Evolutionary conservation across 2,113 vertebrate species (phyloP).

Genomic region (Noctilio leporinus): DNA sequence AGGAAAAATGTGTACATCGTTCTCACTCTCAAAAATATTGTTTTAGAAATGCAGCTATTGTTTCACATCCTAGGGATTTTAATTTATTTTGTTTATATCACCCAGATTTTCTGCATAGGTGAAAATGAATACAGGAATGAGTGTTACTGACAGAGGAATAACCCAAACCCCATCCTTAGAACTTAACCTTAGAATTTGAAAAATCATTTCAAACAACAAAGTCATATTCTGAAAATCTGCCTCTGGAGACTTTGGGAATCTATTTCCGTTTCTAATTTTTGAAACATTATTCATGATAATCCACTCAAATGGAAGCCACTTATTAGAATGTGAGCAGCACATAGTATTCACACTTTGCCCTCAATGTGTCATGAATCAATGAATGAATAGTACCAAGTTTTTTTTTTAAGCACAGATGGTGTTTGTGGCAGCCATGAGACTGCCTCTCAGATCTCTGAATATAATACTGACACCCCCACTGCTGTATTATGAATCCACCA

Average conservation of each 20-base stretch:
- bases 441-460: neutral
- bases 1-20: neutral
- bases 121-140: neutral
- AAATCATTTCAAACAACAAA: slow-evolving; percentile 30
- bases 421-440: neutral
- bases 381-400: neutral
- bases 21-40: neutral
- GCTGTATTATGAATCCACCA: neutral
- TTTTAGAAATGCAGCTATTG: neutral
- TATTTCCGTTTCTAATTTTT: slow-evolving; percentile 16
- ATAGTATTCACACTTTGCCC: neutral
- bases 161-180: neutral
- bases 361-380: neutral
- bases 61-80: neutral
- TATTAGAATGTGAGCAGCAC: neutral
- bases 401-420: slow-evolving; percentile 37
- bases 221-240: neutral
- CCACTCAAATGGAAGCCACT: neutral
- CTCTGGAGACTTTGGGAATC: neutral
- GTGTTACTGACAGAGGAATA: neutral
- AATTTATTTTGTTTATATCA: neutral
- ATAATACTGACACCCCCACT: neutral
- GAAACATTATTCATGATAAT: neutral
- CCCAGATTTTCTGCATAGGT: neutral
- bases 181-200: neutral